Percentiles rank a stretch among this genome's conserved stretches.
phyloP scores from a whole-genome alignment of 2,888 invertebrate species.

The Morinoia aosen region DNA sequence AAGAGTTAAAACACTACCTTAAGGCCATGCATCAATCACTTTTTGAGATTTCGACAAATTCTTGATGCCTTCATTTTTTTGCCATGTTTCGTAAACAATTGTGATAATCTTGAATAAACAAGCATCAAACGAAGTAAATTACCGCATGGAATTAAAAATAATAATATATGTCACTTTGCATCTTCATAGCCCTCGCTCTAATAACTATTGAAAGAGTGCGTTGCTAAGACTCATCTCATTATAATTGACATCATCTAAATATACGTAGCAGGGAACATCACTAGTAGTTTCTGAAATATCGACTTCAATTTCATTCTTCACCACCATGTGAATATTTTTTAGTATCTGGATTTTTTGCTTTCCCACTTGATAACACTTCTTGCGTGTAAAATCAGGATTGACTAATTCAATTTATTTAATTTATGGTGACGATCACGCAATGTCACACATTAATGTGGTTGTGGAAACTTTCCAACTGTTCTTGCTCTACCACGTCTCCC shows the following conservation, averaged over 20 bases:
- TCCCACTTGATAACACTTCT: not conserved
- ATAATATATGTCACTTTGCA: not conserved
- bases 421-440: not conserved
- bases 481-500: not conserved
- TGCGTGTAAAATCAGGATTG: not conserved
- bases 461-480: not conserved
- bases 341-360: not conserved
- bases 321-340: not conserved
- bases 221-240: not conserved
- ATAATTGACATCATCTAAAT: not conserved
- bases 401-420: not conserved
- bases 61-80: not conserved
- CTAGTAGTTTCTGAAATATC: not conserved
- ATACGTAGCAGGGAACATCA: not conserved
- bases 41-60: too few relatives aligned
- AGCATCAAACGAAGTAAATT: not conserved
- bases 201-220: not conserved
- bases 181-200: not conserved
- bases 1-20: too few relatives aligned
- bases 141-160: not conserved
- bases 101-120: not conserved
- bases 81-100: not conserved
- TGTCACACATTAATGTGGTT: not conserved
- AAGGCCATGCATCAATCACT: too few relatives aligned
- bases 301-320: not conserved